Evolutionary conservation across 2,888 invertebrate species (phyloP).

Genomic region (Torymus texanus): DNA sequence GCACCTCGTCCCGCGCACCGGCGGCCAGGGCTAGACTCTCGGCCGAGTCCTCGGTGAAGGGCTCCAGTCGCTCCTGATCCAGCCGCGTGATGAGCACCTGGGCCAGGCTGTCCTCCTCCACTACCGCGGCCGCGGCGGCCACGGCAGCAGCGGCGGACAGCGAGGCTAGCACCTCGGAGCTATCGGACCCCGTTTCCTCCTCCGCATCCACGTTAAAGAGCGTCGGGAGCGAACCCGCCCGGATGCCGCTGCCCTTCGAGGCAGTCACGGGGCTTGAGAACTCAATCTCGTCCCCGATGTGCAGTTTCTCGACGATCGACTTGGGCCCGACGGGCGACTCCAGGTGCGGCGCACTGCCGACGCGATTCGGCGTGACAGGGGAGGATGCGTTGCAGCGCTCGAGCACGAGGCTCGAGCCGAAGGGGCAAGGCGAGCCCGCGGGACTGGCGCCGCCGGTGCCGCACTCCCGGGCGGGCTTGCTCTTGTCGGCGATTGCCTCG

Average conservation of each 20-base stretch:
- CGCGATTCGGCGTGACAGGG: too few species aligned
- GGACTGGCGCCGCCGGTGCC: too few species aligned
- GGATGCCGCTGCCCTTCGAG: conserved; percentile 4
- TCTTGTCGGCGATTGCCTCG: neutral
- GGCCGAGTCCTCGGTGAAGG: conserved; percentile 72
- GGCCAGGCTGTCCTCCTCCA: conserved; percentile 59
- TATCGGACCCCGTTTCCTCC: conserved; percentile 68
- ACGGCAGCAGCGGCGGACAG: conserved; percentile 57
- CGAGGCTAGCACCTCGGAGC: conserved; percentile 64
- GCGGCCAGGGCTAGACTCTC: conserved; percentile 70
- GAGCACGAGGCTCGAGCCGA: conserved; percentile 12
- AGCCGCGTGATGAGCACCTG: conserved; percentile 66
- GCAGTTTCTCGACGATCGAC: conserved; percentile 51
- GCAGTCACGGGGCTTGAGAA: conserved; percentile 41
- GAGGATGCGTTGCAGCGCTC: conserved; percentile 17
- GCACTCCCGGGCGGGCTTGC: neutral
- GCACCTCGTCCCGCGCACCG: conserved; percentile 72
- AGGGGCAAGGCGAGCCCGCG: conserved; percentile 8
- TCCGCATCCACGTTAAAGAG: conserved; percentile 42
- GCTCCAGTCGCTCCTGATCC: conserved; percentile 67
- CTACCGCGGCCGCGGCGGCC: conserved; percentile 59
- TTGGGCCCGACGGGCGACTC: conserved; percentile 10
- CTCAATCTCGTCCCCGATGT: conserved; percentile 56
- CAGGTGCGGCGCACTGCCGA: too few species aligned
- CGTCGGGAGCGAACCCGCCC: neutral